phyloP scores from a whole-genome alignment of 2,113 vertebrate species.

The Aythya baeri region DNA sequence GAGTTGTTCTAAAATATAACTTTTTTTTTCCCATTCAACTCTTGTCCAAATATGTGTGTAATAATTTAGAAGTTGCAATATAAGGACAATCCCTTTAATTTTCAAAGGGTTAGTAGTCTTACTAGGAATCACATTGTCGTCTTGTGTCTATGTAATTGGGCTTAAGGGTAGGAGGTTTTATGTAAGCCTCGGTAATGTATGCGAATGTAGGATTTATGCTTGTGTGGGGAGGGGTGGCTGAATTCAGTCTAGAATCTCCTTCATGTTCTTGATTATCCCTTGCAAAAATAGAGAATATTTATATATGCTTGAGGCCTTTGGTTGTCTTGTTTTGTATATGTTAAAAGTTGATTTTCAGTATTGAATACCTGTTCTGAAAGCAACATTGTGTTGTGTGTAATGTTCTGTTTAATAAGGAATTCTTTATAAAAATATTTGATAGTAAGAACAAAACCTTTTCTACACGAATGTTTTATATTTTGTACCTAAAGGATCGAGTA shows the following conservation, averaged over 20 bases:
- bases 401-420: background rate
- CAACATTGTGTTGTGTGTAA: background rate
- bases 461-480: background rate
- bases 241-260: background rate
- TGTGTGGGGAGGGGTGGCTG: background rate
- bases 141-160: background rate
- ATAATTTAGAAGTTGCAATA: background rate
- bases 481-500: background rate
- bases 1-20: slow-evolving; percentile 18
- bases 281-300: background rate
- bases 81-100: background rate
- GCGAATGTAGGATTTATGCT: background rate
- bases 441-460: background rate
- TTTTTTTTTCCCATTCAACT: slow-evolving; percentile 17
- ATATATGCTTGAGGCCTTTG: background rate
- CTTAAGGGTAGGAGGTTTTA: background rate
- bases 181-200: background rate
- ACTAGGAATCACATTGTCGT: background rate
- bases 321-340: background rate
- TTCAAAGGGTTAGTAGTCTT: background rate
- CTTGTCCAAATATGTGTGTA: background rate
- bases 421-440: background rate
- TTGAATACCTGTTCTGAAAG: background rate
- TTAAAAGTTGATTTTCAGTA: background rate
- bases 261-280: background rate